phyloP scores from a whole-genome alignment of 2,797 vertebrate species.

The Champsocephalus esox region DNA sequence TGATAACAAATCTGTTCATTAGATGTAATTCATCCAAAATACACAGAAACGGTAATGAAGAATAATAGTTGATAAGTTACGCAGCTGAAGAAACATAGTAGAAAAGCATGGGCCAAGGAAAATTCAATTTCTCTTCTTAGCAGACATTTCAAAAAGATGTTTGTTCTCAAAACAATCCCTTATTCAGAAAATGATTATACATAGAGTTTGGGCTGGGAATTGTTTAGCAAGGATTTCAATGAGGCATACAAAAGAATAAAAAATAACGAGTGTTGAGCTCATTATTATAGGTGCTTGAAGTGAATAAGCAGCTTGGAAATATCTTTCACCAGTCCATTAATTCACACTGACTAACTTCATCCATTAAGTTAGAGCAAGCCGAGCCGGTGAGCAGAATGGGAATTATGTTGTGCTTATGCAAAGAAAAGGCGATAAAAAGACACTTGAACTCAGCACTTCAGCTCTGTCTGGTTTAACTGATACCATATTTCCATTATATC shows the following conservation, averaged over 20 bases:
- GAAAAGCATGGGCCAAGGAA: constrained; percentile 1
- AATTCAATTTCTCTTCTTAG: neutral
- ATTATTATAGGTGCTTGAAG: neutral
- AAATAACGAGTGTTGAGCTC: neutral
- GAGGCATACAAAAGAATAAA: neutral
- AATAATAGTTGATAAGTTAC: neutral
- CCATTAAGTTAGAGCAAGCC: neutral
- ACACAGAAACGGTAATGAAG: neutral
- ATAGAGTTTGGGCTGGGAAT: neutral
- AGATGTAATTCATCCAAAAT: neutral
- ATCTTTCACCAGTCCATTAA: neutral
- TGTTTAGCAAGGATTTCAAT: neutral
- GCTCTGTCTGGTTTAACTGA: neutral
- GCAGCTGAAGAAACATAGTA: neutral
- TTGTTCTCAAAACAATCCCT: neutral
- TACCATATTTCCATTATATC: neutral
- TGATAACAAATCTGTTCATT: neutral
- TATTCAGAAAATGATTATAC: neutral
- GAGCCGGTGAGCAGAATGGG: neutral
- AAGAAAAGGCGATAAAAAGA: neutral
- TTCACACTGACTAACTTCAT: neutral
- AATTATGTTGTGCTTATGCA: neutral
- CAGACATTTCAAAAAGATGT: constrained; percentile 4
- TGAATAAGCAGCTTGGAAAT: constrained; percentile 3
- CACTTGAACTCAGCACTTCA: neutral